Evolutionary conservation across 2,797 vertebrate species (phyloP), one percentile per base, ranked within the genome.

Genomic region (Helostoma temminkii): DNA sequence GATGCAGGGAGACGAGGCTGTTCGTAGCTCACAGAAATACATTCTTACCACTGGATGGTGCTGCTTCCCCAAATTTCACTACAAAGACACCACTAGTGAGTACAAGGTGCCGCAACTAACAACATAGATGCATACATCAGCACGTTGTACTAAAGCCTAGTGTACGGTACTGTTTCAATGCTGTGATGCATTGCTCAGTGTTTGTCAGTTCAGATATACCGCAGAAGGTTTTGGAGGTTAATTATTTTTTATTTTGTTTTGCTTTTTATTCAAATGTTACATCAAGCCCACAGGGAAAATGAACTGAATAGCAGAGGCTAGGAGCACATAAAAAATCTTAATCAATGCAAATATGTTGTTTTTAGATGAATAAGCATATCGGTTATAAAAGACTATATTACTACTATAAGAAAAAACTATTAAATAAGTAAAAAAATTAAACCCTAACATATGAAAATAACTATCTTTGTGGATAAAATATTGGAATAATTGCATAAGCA

Each of bases 31-130:
- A 39, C 24, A 48, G 6, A 37, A n/a, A 32, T 68, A 1, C 66
- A 50, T 24, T 24, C 3, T 48, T 34, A 24, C 77, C 91, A 84
- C 85, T 60, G 55, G 83, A 55, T 76, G 83, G 67, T 2, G 67
- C 1, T 19, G 1, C 71, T 18, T 1, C 22, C 34, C 46, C 26
- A 72, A 25, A 22, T 34, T 16, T 61, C 16, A 19, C 32, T 48
- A 3, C 26, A 59, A 24, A 68, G 12, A 61, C 1, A 2, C 34
- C 25, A 21, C 21, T 11, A 32, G 1, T 0, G 24, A 19, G 2
- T 1, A 43, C 12, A 26, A 47, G 30, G 25, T 53, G 9, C 39
- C 56, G 3, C 18, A 24, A 42, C 18, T 32, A 15, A 67, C 68
- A 67, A 71, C 50, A 59, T 59, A 69, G 66, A 61, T 9, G 0